Conservation (phyloP, 2,797 vertebrate genomes). For the Adrianichthys oophorus region DNA sequence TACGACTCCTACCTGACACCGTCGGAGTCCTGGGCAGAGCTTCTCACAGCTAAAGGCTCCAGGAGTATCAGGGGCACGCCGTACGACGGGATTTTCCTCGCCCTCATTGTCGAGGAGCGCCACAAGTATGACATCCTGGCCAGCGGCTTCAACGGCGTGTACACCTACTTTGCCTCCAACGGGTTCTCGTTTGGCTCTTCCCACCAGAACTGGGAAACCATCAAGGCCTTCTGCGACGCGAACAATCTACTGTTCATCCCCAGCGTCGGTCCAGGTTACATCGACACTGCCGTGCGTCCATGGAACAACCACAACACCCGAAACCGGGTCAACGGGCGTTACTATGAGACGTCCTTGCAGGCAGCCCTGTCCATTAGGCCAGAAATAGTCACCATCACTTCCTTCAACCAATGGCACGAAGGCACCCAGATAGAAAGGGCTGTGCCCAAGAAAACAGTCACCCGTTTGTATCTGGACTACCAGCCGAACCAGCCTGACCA, state of each 20-base stretch:
- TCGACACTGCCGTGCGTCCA: constrained; percentile 86
- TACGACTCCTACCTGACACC: constrained; percentile 88
- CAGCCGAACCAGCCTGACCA: constrained; percentile 81
- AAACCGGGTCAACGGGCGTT: constrained; percentile 89
- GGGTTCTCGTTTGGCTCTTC: constrained; percentile 91
- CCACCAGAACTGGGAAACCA: constrained; percentile 88
- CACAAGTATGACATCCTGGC: constrained; percentile 86
- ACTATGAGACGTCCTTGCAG: constrained; percentile 87
- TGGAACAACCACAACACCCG: constrained; percentile 93
- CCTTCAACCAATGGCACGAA: constrained; percentile 91
- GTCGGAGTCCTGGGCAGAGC: constrained; percentile 84
- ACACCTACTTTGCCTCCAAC: constrained; percentile 90
- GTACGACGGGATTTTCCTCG: constrained; percentile 85
- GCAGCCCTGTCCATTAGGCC: constrained; percentile 83
- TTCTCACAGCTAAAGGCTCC: constrained; percentile 80
- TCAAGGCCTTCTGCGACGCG: constrained; percentile 85
- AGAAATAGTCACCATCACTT: constrained; percentile 85
- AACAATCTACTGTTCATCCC: constrained; percentile 88
- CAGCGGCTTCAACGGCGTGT: constrained; percentile 86
- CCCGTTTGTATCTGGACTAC: constrained; percentile 85
- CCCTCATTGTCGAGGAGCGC: constrained; percentile 84
- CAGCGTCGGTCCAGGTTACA: constrained; percentile 87
- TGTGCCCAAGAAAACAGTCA: constrained; percentile 82
- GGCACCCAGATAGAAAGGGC: constrained; percentile 89
- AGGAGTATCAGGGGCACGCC: constrained; percentile 82